Evolutionary conservation across 1,140 invertebrate species (phyloP), one percentile per base, ranked within the genome.

Genomic region (Holcopasites calliopsidis): DNA sequence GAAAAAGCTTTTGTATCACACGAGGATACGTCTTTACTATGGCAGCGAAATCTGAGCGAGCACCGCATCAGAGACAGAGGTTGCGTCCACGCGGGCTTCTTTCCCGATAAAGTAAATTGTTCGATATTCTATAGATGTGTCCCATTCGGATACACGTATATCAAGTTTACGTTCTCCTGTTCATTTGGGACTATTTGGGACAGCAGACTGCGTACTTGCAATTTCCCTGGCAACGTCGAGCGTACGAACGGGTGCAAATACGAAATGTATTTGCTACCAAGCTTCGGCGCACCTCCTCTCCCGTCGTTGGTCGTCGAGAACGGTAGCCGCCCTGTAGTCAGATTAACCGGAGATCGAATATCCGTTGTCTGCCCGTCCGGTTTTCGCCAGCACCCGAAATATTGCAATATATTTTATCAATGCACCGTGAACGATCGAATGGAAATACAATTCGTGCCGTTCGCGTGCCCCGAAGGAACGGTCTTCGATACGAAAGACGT

Each of bases 351-450:
- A 3, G 93, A 94, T 77, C 95, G 95, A 91, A 90, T 93, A 64
- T 85, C 93, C 11, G 92, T 94, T 64, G 93, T 95, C 28, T 96
- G 95, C 83, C 95, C 95, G 21, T 95, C 94, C 28, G 95, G 95
- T 55, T 96, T 96, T 88, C 93, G 93, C 81, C 92, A 94, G 77
- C 95, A 96, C 92, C 95, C 95, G 0, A 95, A 95, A 85, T 94
- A 95, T 84, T 96, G 95, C 85, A 95, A 96, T 88, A 87, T 95
- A 50, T 96, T 96, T 89, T 96, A 96, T 87, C 95, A 96, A 88
- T 96, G 95, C 86, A 94, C 93, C n/a, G 92, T 92, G 70, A 23
- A 21, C 8, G 28, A 33, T 2, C 33, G 26, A 1, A 85, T 92
- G 2, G 90, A 94, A 21, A 93, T 88, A 38, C 95, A 94, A 83